These are phyloP conservation scores for Eueides isabella DNA, from an alignment of 1,140 invertebrate genomes.

Conservation along the genomic window DNA sequence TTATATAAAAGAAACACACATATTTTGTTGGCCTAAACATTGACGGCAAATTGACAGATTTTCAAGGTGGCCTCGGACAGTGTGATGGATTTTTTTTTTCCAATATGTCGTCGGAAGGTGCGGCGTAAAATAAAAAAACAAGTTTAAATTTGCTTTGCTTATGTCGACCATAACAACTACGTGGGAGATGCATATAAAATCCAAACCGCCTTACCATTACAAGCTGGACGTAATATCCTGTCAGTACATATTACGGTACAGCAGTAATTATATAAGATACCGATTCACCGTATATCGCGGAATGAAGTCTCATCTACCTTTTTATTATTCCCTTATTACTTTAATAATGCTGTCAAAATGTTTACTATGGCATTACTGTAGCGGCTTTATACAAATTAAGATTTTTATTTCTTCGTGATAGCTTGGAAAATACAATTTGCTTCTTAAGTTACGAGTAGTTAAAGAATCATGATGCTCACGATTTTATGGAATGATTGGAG, in stretches of 20 bases:
- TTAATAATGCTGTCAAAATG: conserved; percentile 34
- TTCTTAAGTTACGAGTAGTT: neutral
- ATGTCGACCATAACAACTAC: no score
- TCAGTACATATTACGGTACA: conserved; percentile 15
- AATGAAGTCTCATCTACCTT: conserved; percentile 9
- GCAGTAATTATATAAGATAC: conserved; percentile 6
- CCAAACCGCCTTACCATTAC: neutral
- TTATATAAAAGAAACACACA: no score
- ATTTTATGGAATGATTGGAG: no score
- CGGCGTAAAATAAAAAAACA: no score
- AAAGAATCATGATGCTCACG: no score
- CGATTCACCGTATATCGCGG: neutral
- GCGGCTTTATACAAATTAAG: neutral
- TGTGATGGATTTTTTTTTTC: no score
- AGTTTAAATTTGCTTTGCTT: no score
- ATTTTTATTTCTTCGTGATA: neutral
- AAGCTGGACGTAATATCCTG: conserved; percentile 1
- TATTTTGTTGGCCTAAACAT: no score
- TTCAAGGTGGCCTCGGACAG: no score
- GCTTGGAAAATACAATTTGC: neutral
- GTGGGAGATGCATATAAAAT: neutral
- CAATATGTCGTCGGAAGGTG: no score
- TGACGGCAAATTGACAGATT: no score
- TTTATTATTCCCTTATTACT: conserved; percentile 31
- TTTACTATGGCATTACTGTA: conserved; percentile 37